A percentile compares a stretch with the other conserved stretches of the same genome.
These are phyloP conservation scores for Danionella cerebrum DNA, from an alignment of 2,113 vertebrate species.

Conservation along the genomic window DNA sequence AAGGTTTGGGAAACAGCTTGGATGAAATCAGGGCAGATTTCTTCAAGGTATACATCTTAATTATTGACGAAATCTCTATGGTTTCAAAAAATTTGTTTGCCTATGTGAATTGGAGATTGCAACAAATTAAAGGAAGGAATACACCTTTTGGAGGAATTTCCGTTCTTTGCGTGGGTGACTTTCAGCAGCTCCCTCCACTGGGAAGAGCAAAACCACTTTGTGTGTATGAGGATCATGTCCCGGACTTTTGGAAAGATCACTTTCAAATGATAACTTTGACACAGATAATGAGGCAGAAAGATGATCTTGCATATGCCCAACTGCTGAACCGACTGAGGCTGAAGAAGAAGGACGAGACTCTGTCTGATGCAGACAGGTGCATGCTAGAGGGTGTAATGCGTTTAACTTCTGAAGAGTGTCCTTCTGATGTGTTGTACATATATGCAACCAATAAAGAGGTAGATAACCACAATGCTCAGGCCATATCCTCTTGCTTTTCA, in stretches of 20 bases:
- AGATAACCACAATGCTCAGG: constrained; percentile 3
- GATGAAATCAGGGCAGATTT: constrained; percentile 19
- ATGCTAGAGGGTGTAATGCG: constrained; percentile 6
- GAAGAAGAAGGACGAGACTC: constrained; percentile 5
- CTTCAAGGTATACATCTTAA: constrained; percentile 23
- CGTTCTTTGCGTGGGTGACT: constrained; percentile 33
- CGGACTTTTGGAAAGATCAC: constrained; percentile 32
- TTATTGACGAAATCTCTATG: constrained; percentile 38
- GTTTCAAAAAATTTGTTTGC: constrained; percentile 36
- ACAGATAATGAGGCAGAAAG: constrained; percentile 42
- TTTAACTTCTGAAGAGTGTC: constrained; percentile 15
- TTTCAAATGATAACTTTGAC: constrained; percentile 40
- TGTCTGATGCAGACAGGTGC: constrained; percentile 14
- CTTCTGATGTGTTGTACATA: constrained; percentile 25
- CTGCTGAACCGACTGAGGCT: constrained; percentile 36
- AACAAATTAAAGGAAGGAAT: constrained; percentile 30
- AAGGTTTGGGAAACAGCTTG: constrained; percentile 25
- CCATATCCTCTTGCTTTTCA: background rate
- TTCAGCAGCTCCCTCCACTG: constrained; percentile 27
- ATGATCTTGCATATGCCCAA: constrained; percentile 38
- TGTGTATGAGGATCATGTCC: constrained; percentile 13
- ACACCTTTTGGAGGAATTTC: constrained; percentile 35
- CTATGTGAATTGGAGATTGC: constrained; percentile 28
- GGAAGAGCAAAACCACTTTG: constrained; percentile 34
- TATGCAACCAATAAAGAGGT: constrained; percentile 39